A percentile compares a stretch with the other conserved stretches of the same genome.
phyloP scores from a whole-genome alignment of 2,797 vertebrate species.

The Betta splendens region DNA sequence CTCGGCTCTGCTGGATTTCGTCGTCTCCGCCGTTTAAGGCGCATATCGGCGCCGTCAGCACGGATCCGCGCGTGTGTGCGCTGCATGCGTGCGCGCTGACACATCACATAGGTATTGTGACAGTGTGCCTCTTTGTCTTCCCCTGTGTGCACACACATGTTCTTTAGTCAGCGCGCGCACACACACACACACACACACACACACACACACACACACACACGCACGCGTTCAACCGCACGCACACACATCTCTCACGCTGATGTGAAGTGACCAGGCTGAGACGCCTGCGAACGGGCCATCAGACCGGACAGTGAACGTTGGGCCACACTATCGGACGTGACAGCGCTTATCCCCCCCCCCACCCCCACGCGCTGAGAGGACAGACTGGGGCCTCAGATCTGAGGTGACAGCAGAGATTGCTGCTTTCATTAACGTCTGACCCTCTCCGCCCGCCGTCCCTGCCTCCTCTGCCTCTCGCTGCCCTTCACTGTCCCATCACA shows the following conservation, averaged over 20 bases:
- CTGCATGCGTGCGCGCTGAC: slow-evolving; percentile 13
- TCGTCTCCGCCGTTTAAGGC: too few species aligned
- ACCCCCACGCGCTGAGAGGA: slow-evolving; percentile 37
- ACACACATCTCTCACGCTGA: slow-evolving; percentile 77
- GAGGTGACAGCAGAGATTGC: slow-evolving; percentile 84
- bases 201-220: slow-evolving; percentile 32
- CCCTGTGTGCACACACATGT: slow-evolving; percentile 35
- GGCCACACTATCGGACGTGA: slow-evolving; percentile 78
- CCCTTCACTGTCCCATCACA: slow-evolving; percentile 74
- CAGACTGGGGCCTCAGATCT: slow-evolving; percentile 70
- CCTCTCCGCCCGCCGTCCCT: slow-evolving; percentile 63
- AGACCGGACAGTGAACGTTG: slow-evolving; percentile 77
- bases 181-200: slow-evolving; percentile 12
- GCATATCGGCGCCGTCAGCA: too few species aligned
- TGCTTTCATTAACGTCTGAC: slow-evolving; percentile 83
- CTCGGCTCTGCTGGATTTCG: too few species aligned
- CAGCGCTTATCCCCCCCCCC: slow-evolving; percentile 76
- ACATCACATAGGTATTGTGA: slow-evolving; percentile 54
- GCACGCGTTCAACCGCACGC: slow-evolving; percentile 31
- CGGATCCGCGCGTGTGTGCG: neutral
- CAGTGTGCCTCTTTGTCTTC: slow-evolving; percentile 45
- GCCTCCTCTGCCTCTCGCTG: slow-evolving; percentile 65
- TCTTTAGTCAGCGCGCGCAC: slow-evolving; percentile 26
- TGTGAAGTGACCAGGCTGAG: slow-evolving; percentile 83
- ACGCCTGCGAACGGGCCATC: slow-evolving; percentile 88